Evolutionary conservation across 2,888 invertebrate genomes (phyloP).

Genomic region (Leptogaster cylindrica): DNA sequence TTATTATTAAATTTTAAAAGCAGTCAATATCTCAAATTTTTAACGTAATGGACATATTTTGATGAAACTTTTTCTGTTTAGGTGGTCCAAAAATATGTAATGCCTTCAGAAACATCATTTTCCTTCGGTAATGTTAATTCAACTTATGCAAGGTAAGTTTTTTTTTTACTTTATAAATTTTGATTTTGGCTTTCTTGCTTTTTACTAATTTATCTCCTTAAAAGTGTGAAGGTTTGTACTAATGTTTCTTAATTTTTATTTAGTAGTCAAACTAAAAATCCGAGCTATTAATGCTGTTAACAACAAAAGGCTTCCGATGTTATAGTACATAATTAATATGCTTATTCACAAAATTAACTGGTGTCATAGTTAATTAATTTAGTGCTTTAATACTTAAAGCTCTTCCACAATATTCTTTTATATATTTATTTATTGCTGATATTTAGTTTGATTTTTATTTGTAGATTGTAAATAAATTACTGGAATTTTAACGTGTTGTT

Average conservation of each 20-base stretch:
- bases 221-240: neutral
- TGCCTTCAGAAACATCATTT: slow-evolving; percentile 65
- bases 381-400: neutral
- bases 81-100: slow-evolving; percentile 67
- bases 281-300: slow-evolving; percentile 18
- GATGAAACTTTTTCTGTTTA: slow-evolving; percentile 52
- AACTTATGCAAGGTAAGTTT: slow-evolving; percentile 66
- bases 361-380: neutral
- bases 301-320: slow-evolving; percentile 13
- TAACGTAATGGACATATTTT: neutral
- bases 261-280: slow-evolving; percentile 23
- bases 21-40: neutral
- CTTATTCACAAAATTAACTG: too few species aligned
- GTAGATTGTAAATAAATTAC: too few species aligned
- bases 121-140: slow-evolving; percentile 64
- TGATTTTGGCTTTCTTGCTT: slow-evolving; percentile 13
- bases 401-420: neutral
- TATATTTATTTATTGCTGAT: neutral
- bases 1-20: neutral
- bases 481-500: too few species aligned
- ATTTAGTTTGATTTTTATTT: neutral
- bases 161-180: neutral
- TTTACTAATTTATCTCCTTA: slow-evolving; percentile 27
- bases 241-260: slow-evolving; percentile 13
- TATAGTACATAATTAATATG: neutral